These are phyloP conservation scores for Phrynocephalus forsythii DNA, from an alignment of 2,797 vertebrate genomes.

Conservation along the genomic window DNA sequence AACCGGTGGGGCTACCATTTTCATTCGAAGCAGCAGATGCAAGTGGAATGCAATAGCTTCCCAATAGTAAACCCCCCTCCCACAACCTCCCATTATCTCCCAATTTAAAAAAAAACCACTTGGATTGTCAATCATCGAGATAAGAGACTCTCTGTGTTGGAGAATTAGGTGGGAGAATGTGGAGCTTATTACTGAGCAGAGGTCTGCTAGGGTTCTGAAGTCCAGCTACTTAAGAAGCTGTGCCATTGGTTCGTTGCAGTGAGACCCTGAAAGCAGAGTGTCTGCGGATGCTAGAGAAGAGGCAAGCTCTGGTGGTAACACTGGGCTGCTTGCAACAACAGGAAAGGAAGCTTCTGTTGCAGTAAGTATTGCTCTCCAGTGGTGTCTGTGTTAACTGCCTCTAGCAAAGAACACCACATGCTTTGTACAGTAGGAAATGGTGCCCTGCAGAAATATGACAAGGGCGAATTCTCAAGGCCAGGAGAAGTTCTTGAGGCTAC, in stretches of 20 bases:
- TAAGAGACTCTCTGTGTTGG: background rate
- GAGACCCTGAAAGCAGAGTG: conserved; percentile 62
- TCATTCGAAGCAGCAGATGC: background rate
- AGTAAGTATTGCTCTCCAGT: conserved; percentile 56
- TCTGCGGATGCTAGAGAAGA: conserved; percentile 63
- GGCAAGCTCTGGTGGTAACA: conserved; percentile 43
- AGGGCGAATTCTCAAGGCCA: background rate
- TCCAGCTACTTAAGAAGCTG: background rate
- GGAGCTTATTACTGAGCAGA: background rate
- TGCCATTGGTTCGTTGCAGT: conserved; percentile 33
- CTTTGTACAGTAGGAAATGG: background rate
- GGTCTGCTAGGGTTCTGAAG: background rate
- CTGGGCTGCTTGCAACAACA: conserved; percentile 58
- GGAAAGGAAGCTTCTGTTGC: conserved; percentile 23
- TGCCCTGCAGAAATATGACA: background rate
- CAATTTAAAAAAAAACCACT: background rate
- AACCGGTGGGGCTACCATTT: background rate
- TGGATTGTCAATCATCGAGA: background rate
- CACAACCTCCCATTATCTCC: background rate
- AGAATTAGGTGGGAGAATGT: background rate
- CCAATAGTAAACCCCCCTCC: too few relatives aligned
- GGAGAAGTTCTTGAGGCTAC: background rate
- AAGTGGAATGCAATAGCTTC: background rate
- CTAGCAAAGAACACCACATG: background rate
- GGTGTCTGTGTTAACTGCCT: background rate